Evolutionary conservation across 1,140 invertebrate genomes (phyloP), one percentile per base, ranked within the genome.

Genomic region (Geopemphigus sp.): DNA sequence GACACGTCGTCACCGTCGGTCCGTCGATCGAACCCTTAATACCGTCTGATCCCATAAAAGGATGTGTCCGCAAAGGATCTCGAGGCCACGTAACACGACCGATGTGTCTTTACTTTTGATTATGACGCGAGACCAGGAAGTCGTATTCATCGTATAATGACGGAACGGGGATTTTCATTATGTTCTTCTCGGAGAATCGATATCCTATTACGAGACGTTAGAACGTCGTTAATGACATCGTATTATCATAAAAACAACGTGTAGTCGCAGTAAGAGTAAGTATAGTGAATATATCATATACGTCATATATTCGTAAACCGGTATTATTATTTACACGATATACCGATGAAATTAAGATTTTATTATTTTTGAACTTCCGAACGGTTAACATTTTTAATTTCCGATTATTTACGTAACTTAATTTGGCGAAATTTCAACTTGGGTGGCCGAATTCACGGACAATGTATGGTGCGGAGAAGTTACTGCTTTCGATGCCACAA

Each of bases 31-130:
- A n/a, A 78, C 32, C 74, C 22, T 78, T 78, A 78, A 78, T 78
- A 22, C 74, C 57, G 74, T 63, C 74, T 78, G 74, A 78, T 78
- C 74, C 56, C 47, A 50, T 78, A 78, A 78, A 78, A 78, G 74
- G 74, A 78, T 63, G 57, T 78, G 39, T 63, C 74, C 39, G 39
- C 57, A 47, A 26, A 78, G 47, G 68, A 72, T 54, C 24, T 53
- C 50, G 24, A 10, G 3, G 26, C 17, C 5, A 24, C 12, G 50
- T 53, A 72, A 72, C 50, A 53, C 10, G 50, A 54, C 47, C 47
- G 19, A 72, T 54, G 68, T 72, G 32, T 17, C 68, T 53, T 56
- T 54, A 29, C 12, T 29, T 72, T 72, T 32, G 14, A 72, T 47
- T 54, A 54, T 54, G 54, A 54, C 15, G 17, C n/a, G 17, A 19